A percentile compares a stretch with the other conserved stretches of the same genome.
Conservation (phyloP, 1,140 invertebrate species). For the Mactra quadrangularis region DNA sequence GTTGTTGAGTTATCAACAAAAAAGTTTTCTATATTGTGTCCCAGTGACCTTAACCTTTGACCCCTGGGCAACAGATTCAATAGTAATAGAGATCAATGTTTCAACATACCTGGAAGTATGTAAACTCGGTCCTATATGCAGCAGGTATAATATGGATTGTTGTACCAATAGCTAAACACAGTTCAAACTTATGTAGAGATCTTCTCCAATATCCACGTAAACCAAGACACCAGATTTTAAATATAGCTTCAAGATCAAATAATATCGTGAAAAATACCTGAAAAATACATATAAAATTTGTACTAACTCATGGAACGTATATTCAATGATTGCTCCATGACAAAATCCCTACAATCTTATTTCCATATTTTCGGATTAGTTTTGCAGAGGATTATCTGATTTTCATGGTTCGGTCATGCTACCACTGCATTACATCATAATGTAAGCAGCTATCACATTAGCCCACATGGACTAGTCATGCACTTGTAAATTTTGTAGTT, state of each 20-base stretch:
- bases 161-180: constrained; percentile 96
- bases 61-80: too few species aligned
- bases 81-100: too few species aligned
- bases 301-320: constrained; percentile 9
- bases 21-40: too few species aligned
- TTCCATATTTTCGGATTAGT: neutral
- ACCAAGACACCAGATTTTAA: constrained; percentile 99
- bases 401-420: neutral
- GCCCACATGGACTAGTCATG: too few species aligned
- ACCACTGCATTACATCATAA: too few species aligned
- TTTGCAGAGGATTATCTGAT: neutral
- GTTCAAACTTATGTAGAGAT: constrained; percentile 99
- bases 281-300: neutral
- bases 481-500: too few species aligned
- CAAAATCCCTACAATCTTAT: neutral
- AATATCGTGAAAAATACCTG: constrained; percentile 95
- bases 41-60: too few species aligned
- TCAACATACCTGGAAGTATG: constrained; percentile 94
- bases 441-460: too few species aligned
- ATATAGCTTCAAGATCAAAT: constrained; percentile 96
- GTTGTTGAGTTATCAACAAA: too few species aligned
- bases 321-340: neutral
- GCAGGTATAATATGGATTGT: constrained; percentile 96
- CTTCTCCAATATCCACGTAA: constrained; percentile 97
- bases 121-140: constrained; percentile 95